These are phyloP conservation scores for Coboldia fuscipes DNA, from an alignment of 1,140 invertebrate genomes.

Conservation along the genomic window DNA sequence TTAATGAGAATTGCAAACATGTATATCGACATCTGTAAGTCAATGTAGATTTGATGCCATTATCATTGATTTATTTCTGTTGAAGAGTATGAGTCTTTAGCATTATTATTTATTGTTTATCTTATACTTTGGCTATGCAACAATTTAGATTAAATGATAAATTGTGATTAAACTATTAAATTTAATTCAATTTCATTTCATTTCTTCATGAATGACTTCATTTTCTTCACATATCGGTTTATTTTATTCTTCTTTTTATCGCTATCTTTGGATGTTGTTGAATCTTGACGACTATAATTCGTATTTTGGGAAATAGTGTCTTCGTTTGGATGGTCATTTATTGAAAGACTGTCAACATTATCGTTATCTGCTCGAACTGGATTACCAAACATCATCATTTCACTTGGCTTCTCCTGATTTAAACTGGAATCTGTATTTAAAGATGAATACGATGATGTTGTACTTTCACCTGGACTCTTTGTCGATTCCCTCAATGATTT, in stretches of 20 bases:
- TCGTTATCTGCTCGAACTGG: conserved; percentile 4
- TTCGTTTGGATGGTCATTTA: not conserved
- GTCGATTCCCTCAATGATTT: not conserved
- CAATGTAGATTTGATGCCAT: too few relatives aligned
- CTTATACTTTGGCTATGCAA: too few relatives aligned
- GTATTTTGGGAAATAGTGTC: not conserved
- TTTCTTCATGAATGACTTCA: not conserved
- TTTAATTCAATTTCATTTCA: too few relatives aligned
- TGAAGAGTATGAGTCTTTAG: too few relatives aligned
- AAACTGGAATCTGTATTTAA: conserved; percentile 3
- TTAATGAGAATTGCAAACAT: too few relatives aligned
- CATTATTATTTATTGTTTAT: too few relatives aligned
- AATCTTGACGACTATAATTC: not conserved
- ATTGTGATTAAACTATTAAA: too few relatives aligned
- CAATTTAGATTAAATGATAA: too few relatives aligned
- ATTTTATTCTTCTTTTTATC: not conserved
- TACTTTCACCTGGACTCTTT: conserved; percentile 11
- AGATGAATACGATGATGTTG: conserved; percentile 6
- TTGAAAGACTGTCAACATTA: not conserved
- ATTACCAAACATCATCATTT: conserved; percentile 1
- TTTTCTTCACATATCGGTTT: not conserved
- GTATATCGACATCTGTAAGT: too few relatives aligned
- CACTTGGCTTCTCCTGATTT: conserved; percentile 3
- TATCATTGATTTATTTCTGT: too few relatives aligned
- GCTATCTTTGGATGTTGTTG: not conserved